These are phyloP conservation scores for Anoplolepis gracilipes DNA, from an alignment of 1,140 invertebrate genomes.

Conservation along the genomic window DNA sequence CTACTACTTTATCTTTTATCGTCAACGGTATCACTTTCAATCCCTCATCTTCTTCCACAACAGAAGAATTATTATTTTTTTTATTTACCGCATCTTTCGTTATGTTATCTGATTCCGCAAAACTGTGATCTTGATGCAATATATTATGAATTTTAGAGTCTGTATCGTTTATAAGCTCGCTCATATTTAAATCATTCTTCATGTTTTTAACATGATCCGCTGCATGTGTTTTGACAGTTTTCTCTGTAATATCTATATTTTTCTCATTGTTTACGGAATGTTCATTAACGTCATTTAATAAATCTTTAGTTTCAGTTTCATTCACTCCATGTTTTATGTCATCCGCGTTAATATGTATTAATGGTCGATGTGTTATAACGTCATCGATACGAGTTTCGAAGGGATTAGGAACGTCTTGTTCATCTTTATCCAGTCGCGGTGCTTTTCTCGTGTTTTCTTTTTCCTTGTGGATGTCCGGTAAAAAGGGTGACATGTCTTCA, in stretches of 20 bases:
- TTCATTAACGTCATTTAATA: slow-evolving; percentile 48
- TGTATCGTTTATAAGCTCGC: slow-evolving; percentile 36
- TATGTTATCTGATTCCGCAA: not conserved
- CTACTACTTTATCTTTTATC: slow-evolving; percentile 21
- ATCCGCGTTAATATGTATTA: slow-evolving; percentile 39
- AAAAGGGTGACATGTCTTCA: slow-evolving; percentile 88
- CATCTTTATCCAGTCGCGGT: slow-evolving; percentile 83
- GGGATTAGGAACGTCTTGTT: slow-evolving; percentile 82
- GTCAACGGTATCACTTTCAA: slow-evolving; percentile 66
- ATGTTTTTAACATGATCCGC: not conserved
- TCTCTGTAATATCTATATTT: not conserved
- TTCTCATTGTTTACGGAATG: not conserved
- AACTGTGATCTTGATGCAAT: not conserved
- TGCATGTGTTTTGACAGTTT: not conserved
- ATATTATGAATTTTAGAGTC: not conserved
- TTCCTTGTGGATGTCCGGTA: slow-evolving; percentile 86
- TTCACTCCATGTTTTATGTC: not conserved
- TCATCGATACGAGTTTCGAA: slow-evolving; percentile 81
- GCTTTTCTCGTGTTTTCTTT: slow-evolving; percentile 78
- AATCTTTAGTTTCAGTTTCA: slow-evolving; percentile 59
- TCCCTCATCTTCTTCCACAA: slow-evolving; percentile 25
- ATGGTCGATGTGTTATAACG: slow-evolving; percentile 67
- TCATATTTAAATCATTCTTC: not conserved
- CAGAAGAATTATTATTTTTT: not conserved
- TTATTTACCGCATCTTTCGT: not conserved